These are phyloP conservation scores for Dinoponera quadriceps DNA, from an alignment of 1,140 invertebrate genomes.

Conservation along the genomic window DNA sequence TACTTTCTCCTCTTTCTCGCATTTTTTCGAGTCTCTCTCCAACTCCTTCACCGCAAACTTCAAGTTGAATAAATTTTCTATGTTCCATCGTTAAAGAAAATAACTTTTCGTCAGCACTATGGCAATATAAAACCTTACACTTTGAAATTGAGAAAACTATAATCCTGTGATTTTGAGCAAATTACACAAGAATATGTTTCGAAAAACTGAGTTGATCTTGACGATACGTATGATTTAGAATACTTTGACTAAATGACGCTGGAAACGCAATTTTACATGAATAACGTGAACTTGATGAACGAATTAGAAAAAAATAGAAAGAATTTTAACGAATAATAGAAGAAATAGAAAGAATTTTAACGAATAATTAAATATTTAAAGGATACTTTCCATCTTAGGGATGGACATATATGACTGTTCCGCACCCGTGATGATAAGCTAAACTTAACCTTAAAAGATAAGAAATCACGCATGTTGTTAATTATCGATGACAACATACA, in stretches of 20 bases:
- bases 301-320: no score
- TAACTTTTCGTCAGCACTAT: slow-evolving; percentile 1
- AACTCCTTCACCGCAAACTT: slow-evolving; percentile 99
- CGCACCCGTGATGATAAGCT: slow-evolving; percentile 89
- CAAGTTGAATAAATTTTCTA: slow-evolving; percentile 98
- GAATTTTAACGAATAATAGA: no score
- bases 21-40: slow-evolving; percentile 98
- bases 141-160: background rate
- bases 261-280: background rate
- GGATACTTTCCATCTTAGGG: slow-evolving; percentile 95
- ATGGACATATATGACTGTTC: slow-evolving; percentile 91
- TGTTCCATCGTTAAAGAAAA: slow-evolving; percentile 55
- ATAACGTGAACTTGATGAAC: background rate
- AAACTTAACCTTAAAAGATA: slow-evolving; percentile 68
- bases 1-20: slow-evolving; percentile 98
- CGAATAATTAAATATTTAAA: slow-evolving; percentile 83
- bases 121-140: background rate
- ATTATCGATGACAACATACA: background rate
- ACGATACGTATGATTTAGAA: background rate
- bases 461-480: background rate
- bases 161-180: background rate
- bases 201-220: background rate
- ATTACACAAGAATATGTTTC: background rate
- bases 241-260: background rate
- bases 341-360: background rate